Percentiles rank a stretch among this genome's conserved stretches.
Evolutionary conservation across 2,113 vertebrate species (phyloP).

Genomic region (Pteronura brasiliensis): DNA sequence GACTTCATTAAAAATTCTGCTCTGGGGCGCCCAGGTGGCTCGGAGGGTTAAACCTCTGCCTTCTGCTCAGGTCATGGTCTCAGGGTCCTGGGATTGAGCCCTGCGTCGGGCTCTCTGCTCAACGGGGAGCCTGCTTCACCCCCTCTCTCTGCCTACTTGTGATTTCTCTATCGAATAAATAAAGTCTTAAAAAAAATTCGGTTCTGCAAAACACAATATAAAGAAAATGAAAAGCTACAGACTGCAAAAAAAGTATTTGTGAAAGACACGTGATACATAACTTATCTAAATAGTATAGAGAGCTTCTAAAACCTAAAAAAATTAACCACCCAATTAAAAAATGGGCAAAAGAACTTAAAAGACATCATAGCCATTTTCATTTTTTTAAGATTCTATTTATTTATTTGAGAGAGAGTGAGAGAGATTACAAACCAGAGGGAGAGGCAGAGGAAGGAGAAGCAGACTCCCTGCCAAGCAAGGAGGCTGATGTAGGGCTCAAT

Average conservation of each 20-base stretch:
- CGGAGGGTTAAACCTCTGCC: no score
- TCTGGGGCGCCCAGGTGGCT: neutral
- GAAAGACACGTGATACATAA: neutral
- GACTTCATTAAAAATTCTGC: neutral
- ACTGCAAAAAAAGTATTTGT: neutral
- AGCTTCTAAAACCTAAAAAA: neutral
- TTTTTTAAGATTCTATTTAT: neutral
- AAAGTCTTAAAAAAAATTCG: no score
- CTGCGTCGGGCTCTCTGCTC: no score
- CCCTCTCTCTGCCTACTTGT: no score
- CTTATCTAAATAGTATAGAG: neutral
- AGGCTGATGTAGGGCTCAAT: neutral
- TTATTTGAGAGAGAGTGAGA: neutral
- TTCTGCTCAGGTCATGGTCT: no score
- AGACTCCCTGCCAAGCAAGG: neutral
- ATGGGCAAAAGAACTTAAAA: neutral
- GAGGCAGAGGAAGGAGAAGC: neutral
- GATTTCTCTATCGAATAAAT: no score
- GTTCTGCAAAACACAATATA: neutral
- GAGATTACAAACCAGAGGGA: neutral
- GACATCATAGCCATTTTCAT: neutral
- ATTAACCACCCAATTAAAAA: neutral
- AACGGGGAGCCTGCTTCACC: no score
- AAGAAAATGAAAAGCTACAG: neutral
- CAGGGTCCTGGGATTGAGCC: no score